These are phyloP conservation scores for Pogonus chalceus DNA, from an alignment of 1,140 invertebrate genomes.

Conservation along the genomic window DNA sequence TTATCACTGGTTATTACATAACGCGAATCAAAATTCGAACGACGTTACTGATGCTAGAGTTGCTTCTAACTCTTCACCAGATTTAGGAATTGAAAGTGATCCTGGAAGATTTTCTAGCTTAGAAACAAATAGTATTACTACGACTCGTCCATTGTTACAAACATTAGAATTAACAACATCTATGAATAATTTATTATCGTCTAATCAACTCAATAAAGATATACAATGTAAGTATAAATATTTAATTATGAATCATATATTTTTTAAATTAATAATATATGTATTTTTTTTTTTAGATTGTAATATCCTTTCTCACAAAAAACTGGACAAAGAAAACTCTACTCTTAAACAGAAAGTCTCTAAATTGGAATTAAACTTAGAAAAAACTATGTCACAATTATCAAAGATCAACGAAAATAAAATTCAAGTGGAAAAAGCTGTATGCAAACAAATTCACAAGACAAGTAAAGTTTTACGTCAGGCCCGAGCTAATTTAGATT, in stretches of 20 bases:
- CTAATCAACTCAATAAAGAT: constrained; percentile 28
- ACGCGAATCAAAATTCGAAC: background rate
- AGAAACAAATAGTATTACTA: constrained; percentile 39
- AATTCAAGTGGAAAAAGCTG: constrained; percentile 46
- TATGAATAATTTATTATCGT: constrained; percentile 44
- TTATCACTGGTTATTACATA: background rate
- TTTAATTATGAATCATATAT: background rate
- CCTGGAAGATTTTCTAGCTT: constrained; percentile 45
- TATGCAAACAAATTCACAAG: constrained; percentile 52
- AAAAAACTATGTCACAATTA: constrained; percentile 46
- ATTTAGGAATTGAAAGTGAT: constrained; percentile 63
- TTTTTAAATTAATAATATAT: background rate
- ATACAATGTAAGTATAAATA: constrained; percentile 7
- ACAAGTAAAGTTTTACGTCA: constrained; percentile 50
- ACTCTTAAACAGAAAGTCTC: constrained; percentile 43
- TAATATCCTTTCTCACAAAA: background rate
- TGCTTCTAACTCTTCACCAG: constrained; percentile 49
- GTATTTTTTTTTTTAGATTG: constrained; percentile 13
- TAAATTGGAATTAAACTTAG: constrained; percentile 44
- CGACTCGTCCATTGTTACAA: constrained; percentile 36
- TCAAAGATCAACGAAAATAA: constrained; percentile 47
- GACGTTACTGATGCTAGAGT: background rate
- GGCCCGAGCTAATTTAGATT: constrained; percentile 44
- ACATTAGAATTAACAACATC: constrained; percentile 43
- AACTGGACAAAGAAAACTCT: constrained; percentile 42